Base-by-base conservation (phyloP, 2,797 vertebrate genomes). In the Lepilemur septentrionalis region DNA sequence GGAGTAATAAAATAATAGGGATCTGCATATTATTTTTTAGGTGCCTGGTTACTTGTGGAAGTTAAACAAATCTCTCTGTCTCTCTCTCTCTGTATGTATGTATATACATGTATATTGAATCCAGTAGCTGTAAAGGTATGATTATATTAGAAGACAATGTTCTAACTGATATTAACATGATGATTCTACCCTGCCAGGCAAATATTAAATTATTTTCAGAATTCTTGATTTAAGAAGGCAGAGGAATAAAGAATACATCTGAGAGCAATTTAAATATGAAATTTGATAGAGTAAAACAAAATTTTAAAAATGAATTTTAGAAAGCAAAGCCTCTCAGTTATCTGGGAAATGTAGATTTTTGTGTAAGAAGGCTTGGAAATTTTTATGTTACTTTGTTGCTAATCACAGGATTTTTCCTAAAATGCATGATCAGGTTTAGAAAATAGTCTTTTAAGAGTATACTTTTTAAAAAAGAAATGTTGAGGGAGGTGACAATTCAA, bases 201-300 rank as follows among this genome's bases (percentile, higher is more conserved):
- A 81, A 89, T 50, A 48, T 30, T 89, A 81, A 90, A 67, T 78
- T 91, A 20, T 81, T 48, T 93, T 95, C 61, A 85, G 38, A 93
- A 91, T 88, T 91, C 78, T 79, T 43, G 35, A 41, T 55, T 93
- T 87, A 80, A 87, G 88, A 73, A 88, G 59, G 13, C 75, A 89
- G 67, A 69, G 35, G 28, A 90, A 23, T 92, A 25, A 57, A 30
- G 65, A 61, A 82, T 93, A 28, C 20, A 48, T 79, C 48, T 67
- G 91, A 67, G 28, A 63, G 59, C 92, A 61, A 67, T 69, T 93
- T 93, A 81, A 72, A 81, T 89, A 35, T 92, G 76, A 67, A 83
- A 79, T 59, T 59, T 43, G 20, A 83, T 79, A 59, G 69, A 72
- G 3, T 76, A 30, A 78, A 90, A 67, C 25, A 65, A 79, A 86